Evolutionary conservation across 2,113 vertebrate species (phyloP).

Genomic region (Sus scrofa): T2T-Sscrofa CM000826.6:146996501-146997000

Average conservation of each 20-base stretch:
- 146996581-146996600: no score
- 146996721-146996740: background rate
- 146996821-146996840: background rate
- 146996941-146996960: background rate
- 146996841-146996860: background rate
- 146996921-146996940: background rate
- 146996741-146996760: background rate
- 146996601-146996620: background rate
- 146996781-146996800: background rate
- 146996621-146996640: background rate
- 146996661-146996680: background rate
- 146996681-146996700: conserved; percentile 4
- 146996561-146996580: no score
- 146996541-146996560: no score
- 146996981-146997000: background rate
- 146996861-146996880: background rate
- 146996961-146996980: background rate
- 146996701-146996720: conserved; percentile 27
- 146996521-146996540: no score
- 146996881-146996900: conserved; percentile 13
- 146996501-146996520: no score
- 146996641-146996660: background rate
- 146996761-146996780: conserved; percentile 21
- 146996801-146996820: background rate
- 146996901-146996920: background rate